phyloP scores from a whole-genome alignment of 2,888 invertebrate genomes.

The Reticulitermes lucifugus region DNA sequence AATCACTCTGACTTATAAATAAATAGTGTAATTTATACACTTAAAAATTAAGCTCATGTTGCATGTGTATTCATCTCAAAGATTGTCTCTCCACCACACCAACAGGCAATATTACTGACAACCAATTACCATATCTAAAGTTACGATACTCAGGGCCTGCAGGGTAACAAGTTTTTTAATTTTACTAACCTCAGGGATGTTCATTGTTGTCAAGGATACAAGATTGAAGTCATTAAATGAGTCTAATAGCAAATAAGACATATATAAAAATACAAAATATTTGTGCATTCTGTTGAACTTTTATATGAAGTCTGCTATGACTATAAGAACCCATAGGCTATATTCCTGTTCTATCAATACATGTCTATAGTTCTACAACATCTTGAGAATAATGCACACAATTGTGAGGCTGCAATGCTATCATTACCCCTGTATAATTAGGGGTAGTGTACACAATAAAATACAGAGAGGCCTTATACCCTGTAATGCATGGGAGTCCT shows the following conservation, averaged over 20 bases:
- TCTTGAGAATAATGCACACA: not conserved
- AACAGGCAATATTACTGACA: no score
- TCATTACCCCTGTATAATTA: not conserved
- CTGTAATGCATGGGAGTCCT: constrained; percentile 47
- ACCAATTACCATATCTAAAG: no score
- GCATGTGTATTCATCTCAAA: no score
- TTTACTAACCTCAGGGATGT: no score
- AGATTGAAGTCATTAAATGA: not conserved
- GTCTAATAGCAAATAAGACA: not conserved
- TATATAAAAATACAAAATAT: not conserved
- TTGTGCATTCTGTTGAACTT: not conserved
- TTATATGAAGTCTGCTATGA: not conserved
- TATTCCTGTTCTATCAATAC: not conserved
- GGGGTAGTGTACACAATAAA: not conserved
- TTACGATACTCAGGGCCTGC: no score
- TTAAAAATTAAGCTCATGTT: no score
- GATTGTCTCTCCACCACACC: no score
- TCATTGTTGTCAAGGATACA: no score
- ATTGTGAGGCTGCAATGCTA: constrained; percentile 7
- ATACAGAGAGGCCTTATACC: constrained; percentile 27
- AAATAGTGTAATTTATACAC: no score
- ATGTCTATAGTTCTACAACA: not conserved
- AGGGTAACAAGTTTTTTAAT: no score
- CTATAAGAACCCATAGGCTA: not conserved
- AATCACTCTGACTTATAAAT: no score